These are phyloP conservation scores for Drosophila leonis DNA, from an alignment of 2,888 invertebrate species.

Conservation along the genomic window DNA sequence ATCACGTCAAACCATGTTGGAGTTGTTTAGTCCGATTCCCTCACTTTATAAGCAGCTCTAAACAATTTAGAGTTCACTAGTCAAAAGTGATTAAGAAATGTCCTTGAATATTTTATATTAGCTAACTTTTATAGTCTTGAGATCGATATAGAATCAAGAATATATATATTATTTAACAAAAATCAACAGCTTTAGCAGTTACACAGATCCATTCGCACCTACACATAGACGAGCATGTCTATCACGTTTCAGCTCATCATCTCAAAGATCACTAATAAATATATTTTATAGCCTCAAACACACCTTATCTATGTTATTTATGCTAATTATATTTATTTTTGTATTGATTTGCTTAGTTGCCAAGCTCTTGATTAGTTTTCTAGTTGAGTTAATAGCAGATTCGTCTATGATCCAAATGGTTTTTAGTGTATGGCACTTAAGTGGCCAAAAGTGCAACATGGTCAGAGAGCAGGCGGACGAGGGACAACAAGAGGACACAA, in stretches of 20 bases:
- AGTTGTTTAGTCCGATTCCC: too few relatives aligned
- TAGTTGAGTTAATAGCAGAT: background rate
- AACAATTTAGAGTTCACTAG: too few relatives aligned
- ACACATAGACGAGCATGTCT: background rate
- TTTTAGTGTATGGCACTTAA: slow-evolving; percentile 54
- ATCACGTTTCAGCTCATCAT: background rate
- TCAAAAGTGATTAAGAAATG: too few relatives aligned
- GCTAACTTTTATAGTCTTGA: too few relatives aligned
- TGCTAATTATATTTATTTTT: slow-evolving; percentile 4
- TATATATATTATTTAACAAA: too few relatives aligned
- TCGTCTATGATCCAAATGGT: slow-evolving; percentile 13
- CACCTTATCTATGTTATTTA: background rate
- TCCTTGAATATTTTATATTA: too few relatives aligned
- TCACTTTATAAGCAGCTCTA: too few relatives aligned
- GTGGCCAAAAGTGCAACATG: slow-evolving; percentile 77
- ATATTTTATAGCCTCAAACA: background rate
- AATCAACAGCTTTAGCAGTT: background rate
- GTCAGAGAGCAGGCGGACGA: slow-evolving; percentile 22
- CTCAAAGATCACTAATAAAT: background rate
- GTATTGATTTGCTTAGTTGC: background rate
- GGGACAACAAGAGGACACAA: slow-evolving; percentile 45
- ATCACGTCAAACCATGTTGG: too few relatives aligned
- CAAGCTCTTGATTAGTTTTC: background rate
- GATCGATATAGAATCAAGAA: too few relatives aligned
- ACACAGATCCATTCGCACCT: too few relatives aligned